Evolutionary conservation across 2,888 invertebrate species (phyloP), one percentile per base, ranked within the genome.

Genomic region (Lasioglossum leucozonium): DNA sequence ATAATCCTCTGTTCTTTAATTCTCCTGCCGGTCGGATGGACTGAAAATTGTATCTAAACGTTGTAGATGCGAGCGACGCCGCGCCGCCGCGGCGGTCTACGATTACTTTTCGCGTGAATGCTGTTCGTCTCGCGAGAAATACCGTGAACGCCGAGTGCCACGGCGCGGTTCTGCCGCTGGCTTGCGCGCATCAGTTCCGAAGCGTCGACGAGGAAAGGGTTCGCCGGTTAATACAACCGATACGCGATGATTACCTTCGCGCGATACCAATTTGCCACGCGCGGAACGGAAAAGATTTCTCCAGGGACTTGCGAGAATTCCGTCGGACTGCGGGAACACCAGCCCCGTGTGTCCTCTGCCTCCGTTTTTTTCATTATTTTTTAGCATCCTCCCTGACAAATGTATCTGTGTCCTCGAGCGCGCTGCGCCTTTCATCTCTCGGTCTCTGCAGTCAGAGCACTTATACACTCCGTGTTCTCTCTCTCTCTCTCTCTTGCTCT

Each of bases 371-470:
- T 91, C 88, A 91, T 91, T 91, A 91, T 91, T 91, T 91, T 91
- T 89, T 87, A 89, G 90, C 84, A 90, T 91, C 88, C 91, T 91
- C 89, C 88, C 91, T 89, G 88, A 92, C 91, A 93, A 92, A 93
- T 93, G 92, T 93, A 93, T 92, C 91, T 87, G 92, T 92, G 92
- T 93, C 92, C 92, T 94, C 93, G 92, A 93, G 93, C 92, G 90
- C 91, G 92, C 90, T 91, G 88, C 91, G 93, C 93, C 94, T 94
- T 94, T 94, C 94, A 94, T 94, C 94, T 94, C 91, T 92, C 91
- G 91, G 91, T 93, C 92, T 93, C 93, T 92, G 89, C 92, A 93
- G 91, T 85, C 93, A 88, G 90, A 93, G 94, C 94, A 94, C 94
- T 94, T 93, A 94, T 93, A 94, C 94, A 92, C 94, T 94, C 93